Evolutionary conservation across 1,140 invertebrate species (phyloP), one percentile per base, ranked within the genome.

Genomic region (Drosophila oshimai): DNA sequence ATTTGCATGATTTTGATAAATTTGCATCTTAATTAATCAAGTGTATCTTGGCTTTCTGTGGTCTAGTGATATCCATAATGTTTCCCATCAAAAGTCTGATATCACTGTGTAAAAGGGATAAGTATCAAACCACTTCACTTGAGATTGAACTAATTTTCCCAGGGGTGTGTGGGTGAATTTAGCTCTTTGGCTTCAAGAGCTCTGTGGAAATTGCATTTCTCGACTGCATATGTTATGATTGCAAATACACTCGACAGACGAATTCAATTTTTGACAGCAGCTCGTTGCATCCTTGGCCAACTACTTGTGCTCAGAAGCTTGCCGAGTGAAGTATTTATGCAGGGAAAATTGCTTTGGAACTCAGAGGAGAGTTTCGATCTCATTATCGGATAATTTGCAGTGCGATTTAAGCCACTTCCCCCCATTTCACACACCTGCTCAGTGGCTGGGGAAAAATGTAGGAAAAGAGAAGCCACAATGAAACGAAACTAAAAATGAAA

Each of bases 361-460:
- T 64, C 61, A 49, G 18, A 42, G 28, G 29, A 6, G 18, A 42
- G 13, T 26, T 53, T 24, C 36, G 55, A 76, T 72, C 73, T 81
- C 78, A 81, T 81, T 83, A 77, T 68, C 73, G 69, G 68, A 81
- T 83, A 61, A 77, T 81, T 68, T 64, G 42, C 36, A 7, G 51
- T 45, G 72, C 50, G 46, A 51, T 62, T 76, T 41, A 39, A 51
- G 45, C 36, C 34, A 37, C 26, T 44, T 44, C 13, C 41, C 41
- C 13, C 41, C 41, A 44, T 53, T 46, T 61, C 17, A n/a, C 22
- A 20, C 73, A 76, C 74, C 54, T 68, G 37, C 20, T 6, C 13
- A 31, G 9, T 28, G 51, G n/a, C 22, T 26, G 45, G 39, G 13
- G 39, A 37, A 47, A 79, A 64, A 41, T 75, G 65, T 45, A 33